Evolutionary conservation across 2,113 vertebrate species (phyloP).

Genomic region (Oplegnathus fasciatus): DNA sequence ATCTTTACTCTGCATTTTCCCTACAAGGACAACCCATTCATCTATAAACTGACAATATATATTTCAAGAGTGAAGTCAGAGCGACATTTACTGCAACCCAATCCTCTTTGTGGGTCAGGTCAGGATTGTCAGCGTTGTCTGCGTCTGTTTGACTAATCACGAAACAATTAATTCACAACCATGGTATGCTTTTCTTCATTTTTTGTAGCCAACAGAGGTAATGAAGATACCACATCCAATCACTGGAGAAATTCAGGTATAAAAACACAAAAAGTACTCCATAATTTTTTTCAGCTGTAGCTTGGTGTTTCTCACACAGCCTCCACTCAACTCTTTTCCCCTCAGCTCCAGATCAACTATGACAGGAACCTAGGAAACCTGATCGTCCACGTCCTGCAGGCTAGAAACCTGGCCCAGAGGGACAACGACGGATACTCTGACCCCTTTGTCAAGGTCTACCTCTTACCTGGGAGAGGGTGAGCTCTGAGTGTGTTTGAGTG

Average conservation of each 20-base stretch:
- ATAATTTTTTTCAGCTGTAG: too few species aligned
- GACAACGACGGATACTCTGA: conserved; percentile 98
- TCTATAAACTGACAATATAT: conserved; percentile 19
- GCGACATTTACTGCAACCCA: not conserved
- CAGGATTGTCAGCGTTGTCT: not conserved
- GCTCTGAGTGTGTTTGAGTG: conserved; percentile 63
- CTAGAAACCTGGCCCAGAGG: conserved; percentile 93
- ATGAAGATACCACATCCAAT: conserved; percentile 90
- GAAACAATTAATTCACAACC: not conserved
- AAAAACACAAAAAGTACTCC: not conserved
- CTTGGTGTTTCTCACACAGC: conserved; percentile 3
- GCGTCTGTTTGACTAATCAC: not conserved
- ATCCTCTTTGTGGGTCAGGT: conserved; percentile 5
- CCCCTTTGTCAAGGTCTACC: conserved; percentile 98
- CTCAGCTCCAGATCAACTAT: conserved; percentile 98
- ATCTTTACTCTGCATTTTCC: conserved; percentile 24
- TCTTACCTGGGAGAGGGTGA: conserved; percentile 99
- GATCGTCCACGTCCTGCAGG: conserved; percentile 98
- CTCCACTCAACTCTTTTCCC: not conserved
- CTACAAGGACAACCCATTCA: conserved; percentile 18
- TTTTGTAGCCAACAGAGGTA: conserved; percentile 87
- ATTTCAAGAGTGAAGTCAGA: conserved; percentile 14
- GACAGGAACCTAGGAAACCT: conserved; percentile 97
- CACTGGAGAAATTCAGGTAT: conserved; percentile 98
- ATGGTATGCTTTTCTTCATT: too few species aligned